These are phyloP conservation scores for Colinus virginianus DNA, from an alignment of 2,113 vertebrate species.

Conservation along the genomic window DNA sequence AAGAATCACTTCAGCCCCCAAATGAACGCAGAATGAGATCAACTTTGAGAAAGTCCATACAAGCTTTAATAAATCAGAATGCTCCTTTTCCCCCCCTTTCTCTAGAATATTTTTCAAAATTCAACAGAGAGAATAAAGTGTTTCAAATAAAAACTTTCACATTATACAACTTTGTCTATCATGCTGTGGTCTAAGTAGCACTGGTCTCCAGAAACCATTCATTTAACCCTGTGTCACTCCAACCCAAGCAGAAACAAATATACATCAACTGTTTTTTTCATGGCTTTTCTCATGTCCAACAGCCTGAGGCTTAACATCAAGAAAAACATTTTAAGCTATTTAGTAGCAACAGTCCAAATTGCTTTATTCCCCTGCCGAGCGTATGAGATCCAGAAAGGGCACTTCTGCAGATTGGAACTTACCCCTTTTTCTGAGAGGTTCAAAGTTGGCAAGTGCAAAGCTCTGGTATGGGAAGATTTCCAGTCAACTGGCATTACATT, in stretches of 20 bases:
- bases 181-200: background rate
- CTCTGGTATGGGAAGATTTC: conserved; percentile 94
- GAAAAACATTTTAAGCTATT: background rate
- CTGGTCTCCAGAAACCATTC: background rate
- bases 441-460: conserved; percentile 91
- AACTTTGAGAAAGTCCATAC: background rate
- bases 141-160: too few species aligned
- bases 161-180: background rate
- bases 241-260: background rate
- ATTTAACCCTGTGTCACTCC: background rate
- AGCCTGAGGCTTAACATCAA: background rate
- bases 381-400: background rate
- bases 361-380: background rate
- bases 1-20: background rate
- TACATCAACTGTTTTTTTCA: background rate
- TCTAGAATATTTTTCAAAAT: background rate
- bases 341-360: background rate
- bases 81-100: background rate
- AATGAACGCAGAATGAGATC: background rate
- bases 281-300: background rate
- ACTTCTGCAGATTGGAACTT: conserved; percentile 56
- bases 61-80: background rate
- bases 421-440: conserved; percentile 91
- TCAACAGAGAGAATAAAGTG: background rate
- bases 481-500: conserved; percentile 98